Evolutionary conservation across 2,888 invertebrate species (phyloP), one percentile per base, ranked within the genome.

Genomic region (Heliconius ismenius): DNA sequence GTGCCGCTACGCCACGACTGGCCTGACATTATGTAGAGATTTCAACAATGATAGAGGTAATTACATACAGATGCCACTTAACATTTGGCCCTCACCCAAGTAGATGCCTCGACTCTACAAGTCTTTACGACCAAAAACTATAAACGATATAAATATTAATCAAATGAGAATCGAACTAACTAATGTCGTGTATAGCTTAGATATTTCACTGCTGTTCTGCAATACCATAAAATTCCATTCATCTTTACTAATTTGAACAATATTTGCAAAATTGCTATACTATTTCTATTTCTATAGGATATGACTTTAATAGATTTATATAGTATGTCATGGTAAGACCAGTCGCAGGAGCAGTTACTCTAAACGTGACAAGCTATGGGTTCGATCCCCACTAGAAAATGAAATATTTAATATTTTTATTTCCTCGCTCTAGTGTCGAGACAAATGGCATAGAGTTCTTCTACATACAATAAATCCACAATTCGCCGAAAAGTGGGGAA

Each of bases 61-160:
- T 68, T 26, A 70, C 58, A 70, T 58, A 58, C 13, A 54, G 43
- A 68, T 24, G 13, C 39, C 24, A 9, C 32, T 21, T 32, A 62
- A 54, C 9, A 64, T n/a, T 69, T 79, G 79, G 79, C 75, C 21
- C 4, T 13, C 13, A 6, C 64, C 79, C 79, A 79, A 69, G 15
- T 73, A 76, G 75, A 73, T 79, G 79, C 73, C 13, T 36, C 32
- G 72, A n/a, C 73, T 79, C 69, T 73, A 77, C 69, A 65, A 79
- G 77, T 76, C 60, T 63, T n/a, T n/a, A 58, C 58, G 2, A 58
- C 9, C 10, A 64, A 32, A 32, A 64, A 32, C 32, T 32, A 64
- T 21, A 21, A 32, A 10, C 11, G 58, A 58, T n/a, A 11, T 58
- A 21, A 32, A 32, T 32, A 4, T 32, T 32, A 6, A 3, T 10